Conservation (phyloP, 2,797 vertebrate genomes). For the Distichodus sexfasciatus region DNA sequence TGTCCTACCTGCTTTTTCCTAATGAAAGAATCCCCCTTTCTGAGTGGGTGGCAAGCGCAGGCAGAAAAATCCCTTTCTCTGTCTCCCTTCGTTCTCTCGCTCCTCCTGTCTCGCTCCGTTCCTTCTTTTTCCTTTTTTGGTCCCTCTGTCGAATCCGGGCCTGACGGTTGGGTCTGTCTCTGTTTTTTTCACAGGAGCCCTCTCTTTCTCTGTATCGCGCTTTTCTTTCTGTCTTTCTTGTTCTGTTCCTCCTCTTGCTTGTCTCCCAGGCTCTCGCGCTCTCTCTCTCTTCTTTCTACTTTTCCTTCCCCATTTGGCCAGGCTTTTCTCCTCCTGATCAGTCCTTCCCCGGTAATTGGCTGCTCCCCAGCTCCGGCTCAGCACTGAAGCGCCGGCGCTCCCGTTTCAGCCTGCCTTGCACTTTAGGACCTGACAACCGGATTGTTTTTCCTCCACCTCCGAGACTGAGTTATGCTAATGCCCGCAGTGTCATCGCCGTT, state of each 20-base stretch:
- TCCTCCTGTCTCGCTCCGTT: not conserved
- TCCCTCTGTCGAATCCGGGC: not conserved
- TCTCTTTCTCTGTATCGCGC: constrained; percentile 5
- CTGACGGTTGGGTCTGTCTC: not conserved
- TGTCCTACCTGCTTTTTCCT: constrained; percentile 31
- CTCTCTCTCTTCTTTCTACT: not conserved
- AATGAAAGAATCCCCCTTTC: constrained; percentile 39
- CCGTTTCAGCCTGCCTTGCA: constrained; percentile 71
- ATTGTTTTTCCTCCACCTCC: constrained; percentile 60
- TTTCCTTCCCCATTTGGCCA: constrained; percentile 19
- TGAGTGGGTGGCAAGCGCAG: constrained; percentile 43
- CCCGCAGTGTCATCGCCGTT: constrained; percentile 36
- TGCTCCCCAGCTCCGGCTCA: constrained; percentile 41
- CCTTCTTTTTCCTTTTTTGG: not conserved
- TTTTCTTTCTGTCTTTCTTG: not conserved
- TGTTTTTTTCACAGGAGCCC: not conserved
- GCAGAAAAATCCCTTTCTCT: constrained; percentile 16
- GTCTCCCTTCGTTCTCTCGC: constrained; percentile 1
- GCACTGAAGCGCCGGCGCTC: constrained; percentile 57
- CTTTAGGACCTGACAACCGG: constrained; percentile 75
- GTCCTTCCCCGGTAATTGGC: constrained; percentile 40
- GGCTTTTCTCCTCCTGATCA: constrained; percentile 44
- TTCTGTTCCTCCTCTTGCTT: not conserved
- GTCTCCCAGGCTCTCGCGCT: constrained; percentile 18
- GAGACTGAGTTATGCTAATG: constrained; percentile 56